Evolutionary conservation across 1,140 invertebrate genomes (phyloP), one percentile per base, ranked within the genome.

Genomic region (Trichonephila clavipes): DNA sequence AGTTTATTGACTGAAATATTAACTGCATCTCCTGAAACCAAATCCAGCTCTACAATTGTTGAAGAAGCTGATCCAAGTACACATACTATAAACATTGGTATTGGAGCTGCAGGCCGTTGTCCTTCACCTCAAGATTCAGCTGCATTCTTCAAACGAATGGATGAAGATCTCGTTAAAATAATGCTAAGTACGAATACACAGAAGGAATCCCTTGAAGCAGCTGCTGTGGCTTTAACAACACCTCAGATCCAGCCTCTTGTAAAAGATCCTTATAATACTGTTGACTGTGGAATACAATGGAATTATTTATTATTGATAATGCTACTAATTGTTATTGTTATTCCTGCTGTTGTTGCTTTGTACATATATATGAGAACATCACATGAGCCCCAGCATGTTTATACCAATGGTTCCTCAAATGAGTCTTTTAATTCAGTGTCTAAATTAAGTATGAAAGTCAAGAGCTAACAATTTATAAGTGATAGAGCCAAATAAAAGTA

Each of bases 161-260:
- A 94, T 92, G 66, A 94, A 62, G 94, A 92, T 94, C 94, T 95
- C 93, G 90, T 94, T 10, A 94, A 94, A 58, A 95, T 95, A 12
- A 83, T 94, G 91, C 18, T 94, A 34, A 93, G 89, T 24, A 95
- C 91, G 14, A 77, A 94, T 28, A 69, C 88, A 18, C 88, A 94
- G 16, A 94, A 94, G 82, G 93, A 94, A 21, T 94, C 93, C 2
- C 64, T 94, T 34, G 93, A 94, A 90, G 93, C 88, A 14, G 93
- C 87, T 10, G 77, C 93, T 18, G 93, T 40, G 6, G 82, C 87
- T 44, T 72, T 94, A 21, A 94, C 93, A 18, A 51, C 62, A 34
- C 93, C 93, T 16, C 93, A 94, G 51, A 90, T 94, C 5, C 87
- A 90, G 72, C 93, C 93, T 18, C 88, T 94, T 83, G 93, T 94